Base-by-base conservation (phyloP, 2,797 vertebrate species). In the Gymnoscopelus microlampas region DNA sequence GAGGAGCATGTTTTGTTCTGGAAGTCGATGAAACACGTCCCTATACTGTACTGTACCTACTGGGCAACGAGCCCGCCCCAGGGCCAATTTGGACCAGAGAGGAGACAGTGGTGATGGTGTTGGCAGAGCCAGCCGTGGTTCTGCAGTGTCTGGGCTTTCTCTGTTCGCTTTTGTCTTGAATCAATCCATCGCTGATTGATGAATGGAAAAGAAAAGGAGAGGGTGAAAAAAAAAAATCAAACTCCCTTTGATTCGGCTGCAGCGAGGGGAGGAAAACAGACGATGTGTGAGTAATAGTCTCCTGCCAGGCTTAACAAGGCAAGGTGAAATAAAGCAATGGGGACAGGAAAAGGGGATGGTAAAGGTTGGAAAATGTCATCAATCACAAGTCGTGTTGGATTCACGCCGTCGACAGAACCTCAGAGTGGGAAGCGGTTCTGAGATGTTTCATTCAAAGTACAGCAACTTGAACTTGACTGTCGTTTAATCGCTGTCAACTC, bases 141-240 rank as follows among this genome's bases (percentile, higher is more conserved):
- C 10, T 44, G 44, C 14, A 3, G 57, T 70, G 76, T 78, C 66
- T 63, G 49, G 49, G 49, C 8, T 15, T 13, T 62, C 39, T 48
- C 48, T 53, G 24, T 10, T 7, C 39, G 39, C 9, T 48, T 75
- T 68, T 54, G 67, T 64, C 60, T 71, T 56, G n/a, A 66, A 67
- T 71, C 66, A 62, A 58, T 70, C 50, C 49, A 29, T 4, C 15
- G 26, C 49, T 61, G 67, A 74, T 15, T 68, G 73, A 76, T 64
- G 44, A 65, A 29, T 57, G 51, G 23, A 47, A 29, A 63, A 64
- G 39, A 44, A 9, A 54, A 35, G 39, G 10, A n/a, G 9, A 15
- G 23, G 19, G 2, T 19, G 4, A 57, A 35, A 12, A 14, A 62
- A 26, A n/a, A 63, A 51, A 39, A 24, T 53, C 15, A 26, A 61